phyloP scores from a whole-genome alignment of 1,140 invertebrate species.

The Nomia melanderi region DNA sequence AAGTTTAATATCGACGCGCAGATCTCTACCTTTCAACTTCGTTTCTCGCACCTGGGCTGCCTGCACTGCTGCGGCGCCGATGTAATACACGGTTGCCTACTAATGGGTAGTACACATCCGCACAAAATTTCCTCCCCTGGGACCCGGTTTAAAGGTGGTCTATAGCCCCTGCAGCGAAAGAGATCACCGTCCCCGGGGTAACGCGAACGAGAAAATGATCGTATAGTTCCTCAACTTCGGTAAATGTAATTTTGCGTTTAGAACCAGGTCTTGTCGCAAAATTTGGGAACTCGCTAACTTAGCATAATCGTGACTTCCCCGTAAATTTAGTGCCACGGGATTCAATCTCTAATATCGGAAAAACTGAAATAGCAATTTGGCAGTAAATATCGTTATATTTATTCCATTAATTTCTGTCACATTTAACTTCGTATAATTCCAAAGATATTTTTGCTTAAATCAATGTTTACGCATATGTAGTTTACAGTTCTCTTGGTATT shows the following conservation, averaged over 20 bases:
- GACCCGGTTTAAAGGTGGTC: background rate
- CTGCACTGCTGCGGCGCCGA: conserved; percentile 60
- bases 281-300: background rate
- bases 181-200: conserved; percentile 6
- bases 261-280: background rate
- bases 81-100: conserved; percentile 67
- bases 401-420: too few relatives aligned
- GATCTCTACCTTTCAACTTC: conserved; percentile 12
- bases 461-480: too few relatives aligned
- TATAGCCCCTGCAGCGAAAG: conserved; percentile 56
- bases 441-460: too few relatives aligned
- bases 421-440: too few relatives aligned
- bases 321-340: too few relatives aligned
- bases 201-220: background rate
- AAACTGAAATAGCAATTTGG: too few relatives aligned
- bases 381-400: too few relatives aligned
- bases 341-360: too few relatives aligned
- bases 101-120: conserved; percentile 69
- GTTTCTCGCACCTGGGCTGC: conserved; percentile 63
- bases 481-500: too few relatives aligned
- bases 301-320: background rate
- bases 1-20: background rate
- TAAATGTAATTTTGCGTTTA: background rate
- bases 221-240: background rate
- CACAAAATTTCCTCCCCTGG: conserved; percentile 57